Evolutionary conservation across 2,888 invertebrate species (phyloP).

Genomic region (Agriopis leucophaearia): DNA sequence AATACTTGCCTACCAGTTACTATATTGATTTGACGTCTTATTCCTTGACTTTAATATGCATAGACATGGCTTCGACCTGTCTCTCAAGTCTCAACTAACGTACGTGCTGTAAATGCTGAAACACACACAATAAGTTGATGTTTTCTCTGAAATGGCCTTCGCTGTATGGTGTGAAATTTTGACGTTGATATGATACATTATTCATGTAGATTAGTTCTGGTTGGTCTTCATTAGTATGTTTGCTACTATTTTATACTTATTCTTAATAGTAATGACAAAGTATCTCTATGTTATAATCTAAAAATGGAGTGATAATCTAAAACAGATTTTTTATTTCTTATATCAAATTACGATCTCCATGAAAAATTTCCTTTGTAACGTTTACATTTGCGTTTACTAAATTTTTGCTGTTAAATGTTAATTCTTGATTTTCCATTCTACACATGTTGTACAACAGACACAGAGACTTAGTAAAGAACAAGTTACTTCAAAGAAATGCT

Average conservation of each 20-base stretch:
- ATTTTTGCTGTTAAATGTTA: not conserved
- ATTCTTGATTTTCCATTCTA: not conserved
- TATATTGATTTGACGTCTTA: conserved; percentile 43
- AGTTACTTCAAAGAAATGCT: conserved; percentile 30
- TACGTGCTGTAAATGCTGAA: conserved; percentile 43
- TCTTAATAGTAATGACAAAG: not conserved
- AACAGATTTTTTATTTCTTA: too few relatives aligned
- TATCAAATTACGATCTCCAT: too few relatives aligned
- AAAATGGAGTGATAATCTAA: not conserved
- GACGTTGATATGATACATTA: conserved; percentile 36
- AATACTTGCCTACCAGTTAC: conserved; percentile 29
- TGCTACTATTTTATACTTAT: conserved; percentile 3
- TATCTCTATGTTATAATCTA: not conserved
- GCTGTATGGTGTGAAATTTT: conserved; percentile 56
- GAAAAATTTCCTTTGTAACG: too few relatives aligned
- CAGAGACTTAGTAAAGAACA: conserved; percentile 11
- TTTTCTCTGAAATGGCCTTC: conserved; percentile 47
- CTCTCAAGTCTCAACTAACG: conserved; percentile 38
- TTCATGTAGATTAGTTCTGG: conserved; percentile 33
- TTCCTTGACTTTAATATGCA: conserved; percentile 49
- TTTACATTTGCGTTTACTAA: not conserved
- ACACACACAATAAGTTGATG: conserved; percentile 29
- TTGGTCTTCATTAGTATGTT: conserved; percentile 7
- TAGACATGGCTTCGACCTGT: conserved; percentile 42
- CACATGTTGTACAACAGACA: not conserved